Evolutionary conservation across 1,140 invertebrate genomes (phyloP), one percentile per base, ranked within the genome.

Genomic region (Drosophila melanica): DNA sequence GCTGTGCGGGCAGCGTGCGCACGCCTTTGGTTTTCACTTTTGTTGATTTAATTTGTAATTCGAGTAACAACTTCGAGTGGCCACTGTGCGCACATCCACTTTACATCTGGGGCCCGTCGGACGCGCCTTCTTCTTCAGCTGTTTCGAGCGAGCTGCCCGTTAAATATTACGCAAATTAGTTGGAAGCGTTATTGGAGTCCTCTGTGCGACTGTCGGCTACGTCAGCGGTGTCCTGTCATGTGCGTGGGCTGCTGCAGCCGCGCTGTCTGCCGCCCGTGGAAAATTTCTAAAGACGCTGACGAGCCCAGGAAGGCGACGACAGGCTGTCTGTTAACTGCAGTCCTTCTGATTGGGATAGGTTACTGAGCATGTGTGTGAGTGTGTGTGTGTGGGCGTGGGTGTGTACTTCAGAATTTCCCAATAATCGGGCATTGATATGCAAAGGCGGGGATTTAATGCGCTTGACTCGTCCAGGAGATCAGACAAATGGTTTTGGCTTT

Each of bases 11-110:
- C 53, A 37, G 64, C 53, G 55, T 48, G 63, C 57, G 68, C 51
- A 70, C 62, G 62, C 76, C 62, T 77, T 64, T 75, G 68, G 60
- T 75, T 77, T 64, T 79, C 65, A 68, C 72, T 79, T 66, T 68
- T 81, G 82, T 87, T 84, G 82, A 87, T 89, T 87, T 89, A 87
- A 87, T 89, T 87, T 87, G 82, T 87, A 87, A 87, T 89, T 89
- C 70, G 82, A 87, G 82, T 72, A 75, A 71, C 54, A 71, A 79
- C 75, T 78, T 89, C 82, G 87, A 87, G 84, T 87, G 79, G 68
- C 67, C 72, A 74, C 77, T 72, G 16, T 14, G 23, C 55, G 39
- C 54, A 45, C 11, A 58, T 14, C 23, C 16, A 59, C 27, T 58
- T 45, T 23, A 47, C 57, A 59, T 47, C 42, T 59, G 57, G 57